A percentile compares a stretch with the other conserved stretches of the same genome.
Conservation (phyloP, 2,797 vertebrate species). For the Oreochromis grahami region DNA sequence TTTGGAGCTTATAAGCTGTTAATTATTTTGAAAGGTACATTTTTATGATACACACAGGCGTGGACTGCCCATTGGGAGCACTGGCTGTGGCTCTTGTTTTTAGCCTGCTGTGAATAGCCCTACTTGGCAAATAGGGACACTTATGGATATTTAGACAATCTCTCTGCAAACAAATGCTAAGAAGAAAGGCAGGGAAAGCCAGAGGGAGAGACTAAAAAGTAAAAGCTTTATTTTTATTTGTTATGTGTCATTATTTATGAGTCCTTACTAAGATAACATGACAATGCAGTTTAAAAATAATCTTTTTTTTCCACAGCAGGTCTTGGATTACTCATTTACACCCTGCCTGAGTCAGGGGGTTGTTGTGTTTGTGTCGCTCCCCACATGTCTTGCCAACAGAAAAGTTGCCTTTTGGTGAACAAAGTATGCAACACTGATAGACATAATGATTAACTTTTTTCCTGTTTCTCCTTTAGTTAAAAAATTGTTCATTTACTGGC, state of each 20-base stretch:
- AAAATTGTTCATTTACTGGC: fast-evolving
- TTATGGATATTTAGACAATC: neutral
- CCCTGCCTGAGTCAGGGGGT: neutral
- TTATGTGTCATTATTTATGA: neutral
- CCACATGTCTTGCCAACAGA: neutral
- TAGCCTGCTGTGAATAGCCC: neutral
- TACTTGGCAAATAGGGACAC: neutral
- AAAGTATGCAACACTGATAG: neutral
- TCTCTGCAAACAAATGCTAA: too few species aligned
- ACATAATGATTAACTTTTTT: neutral
- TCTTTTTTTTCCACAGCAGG: neutral
- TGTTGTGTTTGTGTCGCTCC: neutral
- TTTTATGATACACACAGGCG: neutral
- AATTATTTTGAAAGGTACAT: neutral
- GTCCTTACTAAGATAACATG: neutral
- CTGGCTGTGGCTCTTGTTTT: neutral
- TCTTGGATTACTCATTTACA: neutral
- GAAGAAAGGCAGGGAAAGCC: neutral
- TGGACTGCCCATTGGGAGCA: neutral
- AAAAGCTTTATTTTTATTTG: neutral
- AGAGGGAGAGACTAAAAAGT: neutral
- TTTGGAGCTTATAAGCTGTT: neutral
- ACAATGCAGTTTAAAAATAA: neutral
- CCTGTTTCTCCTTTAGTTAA: neutral
- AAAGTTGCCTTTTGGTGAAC: neutral